Percentiles rank a stretch among this genome's conserved stretches.
phyloP scores from a whole-genome alignment of 2,797 vertebrate genomes.

The Eidolon dupreanum region DNA sequence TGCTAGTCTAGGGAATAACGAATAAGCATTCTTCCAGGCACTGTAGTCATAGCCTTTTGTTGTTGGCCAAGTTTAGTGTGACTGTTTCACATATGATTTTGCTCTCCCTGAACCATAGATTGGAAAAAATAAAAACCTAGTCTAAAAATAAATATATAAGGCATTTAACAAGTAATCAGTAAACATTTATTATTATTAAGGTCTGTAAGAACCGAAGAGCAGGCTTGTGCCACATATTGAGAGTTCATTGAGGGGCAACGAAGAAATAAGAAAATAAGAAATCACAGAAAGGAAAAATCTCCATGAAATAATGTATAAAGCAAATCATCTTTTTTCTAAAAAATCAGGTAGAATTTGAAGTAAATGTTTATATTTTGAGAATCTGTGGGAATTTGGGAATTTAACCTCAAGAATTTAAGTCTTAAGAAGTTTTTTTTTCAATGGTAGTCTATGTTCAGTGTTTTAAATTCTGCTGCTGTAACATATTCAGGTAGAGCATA shows the following conservation, averaged over 20 bases:
- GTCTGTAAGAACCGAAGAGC: neutral
- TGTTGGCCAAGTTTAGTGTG: constrained; percentile 63
- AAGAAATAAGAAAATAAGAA: neutral
- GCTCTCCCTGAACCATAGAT: constrained; percentile 33
- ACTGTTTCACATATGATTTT: constrained; percentile 68
- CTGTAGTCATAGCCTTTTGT: constrained; percentile 48
- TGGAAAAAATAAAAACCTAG: constrained; percentile 61
- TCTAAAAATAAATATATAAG: constrained; percentile 57
- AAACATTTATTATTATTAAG: constrained; percentile 17
- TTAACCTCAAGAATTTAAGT: neutral
- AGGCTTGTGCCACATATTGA: neutral
- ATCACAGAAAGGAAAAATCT: neutral
- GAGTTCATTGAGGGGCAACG: neutral
- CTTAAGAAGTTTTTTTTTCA: neutral
- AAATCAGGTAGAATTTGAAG: neutral
- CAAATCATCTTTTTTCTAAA: neutral
- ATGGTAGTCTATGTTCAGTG: neutral
- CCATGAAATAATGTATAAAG: neutral
- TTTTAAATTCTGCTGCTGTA: neutral
- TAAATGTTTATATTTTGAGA: neutral
- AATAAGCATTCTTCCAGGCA: constrained; percentile 70
- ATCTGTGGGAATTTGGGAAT: neutral
- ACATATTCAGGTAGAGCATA: neutral
- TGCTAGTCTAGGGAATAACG: constrained; percentile 78
- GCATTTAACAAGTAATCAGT: neutral